Conservation (phyloP, 2,797 vertebrate genomes). For the Tamandua tetradactyla region DNA sequence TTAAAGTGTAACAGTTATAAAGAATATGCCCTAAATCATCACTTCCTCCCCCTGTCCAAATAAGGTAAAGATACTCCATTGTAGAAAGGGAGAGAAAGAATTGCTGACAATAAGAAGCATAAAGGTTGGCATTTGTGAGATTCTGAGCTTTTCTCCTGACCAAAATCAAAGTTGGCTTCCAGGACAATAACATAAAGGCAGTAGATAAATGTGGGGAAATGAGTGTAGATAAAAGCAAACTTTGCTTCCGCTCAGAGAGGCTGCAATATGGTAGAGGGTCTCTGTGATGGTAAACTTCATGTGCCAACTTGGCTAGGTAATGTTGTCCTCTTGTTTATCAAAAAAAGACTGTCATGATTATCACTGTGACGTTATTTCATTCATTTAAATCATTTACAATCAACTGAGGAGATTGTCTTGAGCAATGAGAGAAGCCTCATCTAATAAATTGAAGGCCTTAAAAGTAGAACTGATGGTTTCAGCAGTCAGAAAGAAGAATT, state of each 20-base stretch:
- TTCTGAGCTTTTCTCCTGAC: background rate
- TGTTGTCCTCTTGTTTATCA: too few relatives aligned
- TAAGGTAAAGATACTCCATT: background rate
- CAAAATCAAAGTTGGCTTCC: background rate
- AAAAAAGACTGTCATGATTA: too few relatives aligned
- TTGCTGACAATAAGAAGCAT: background rate
- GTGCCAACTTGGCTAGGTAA: too few relatives aligned
- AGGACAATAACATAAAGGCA: background rate
- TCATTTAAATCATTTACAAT: too few relatives aligned
- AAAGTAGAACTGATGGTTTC: too few relatives aligned
- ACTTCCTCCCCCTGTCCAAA: background rate
- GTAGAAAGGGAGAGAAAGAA: background rate
- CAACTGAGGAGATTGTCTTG: too few relatives aligned
- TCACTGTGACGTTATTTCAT: too few relatives aligned
- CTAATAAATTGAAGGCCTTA: too few relatives aligned
- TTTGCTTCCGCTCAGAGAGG: background rate
- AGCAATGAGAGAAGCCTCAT: too few relatives aligned
- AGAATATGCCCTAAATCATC: background rate
- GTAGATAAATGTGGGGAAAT: background rate
- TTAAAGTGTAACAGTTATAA: background rate
- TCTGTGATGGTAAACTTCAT: background rate
- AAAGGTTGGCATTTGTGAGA: background rate
- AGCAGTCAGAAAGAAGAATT: too few relatives aligned
- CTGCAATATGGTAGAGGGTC: background rate
- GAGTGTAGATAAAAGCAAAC: background rate